A percentile compares a stretch with the other conserved stretches of the same genome.
Conservation (phyloP, 1,140 invertebrate genomes). For the Drosophila erecta region DNA sequence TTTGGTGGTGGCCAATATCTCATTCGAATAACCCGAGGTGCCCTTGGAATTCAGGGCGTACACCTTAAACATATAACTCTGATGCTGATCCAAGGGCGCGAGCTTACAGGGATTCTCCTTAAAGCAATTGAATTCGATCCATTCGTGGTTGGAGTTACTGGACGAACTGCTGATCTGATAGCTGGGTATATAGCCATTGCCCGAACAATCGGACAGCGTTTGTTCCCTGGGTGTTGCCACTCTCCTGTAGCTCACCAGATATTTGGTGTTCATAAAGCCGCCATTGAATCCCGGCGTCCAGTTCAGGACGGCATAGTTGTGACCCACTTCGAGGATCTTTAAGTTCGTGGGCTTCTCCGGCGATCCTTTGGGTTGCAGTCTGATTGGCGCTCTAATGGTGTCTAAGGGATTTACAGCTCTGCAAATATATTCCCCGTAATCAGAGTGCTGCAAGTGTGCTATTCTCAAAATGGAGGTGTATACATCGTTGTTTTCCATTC, state of each 20-base stretch:
- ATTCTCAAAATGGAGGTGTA: constrained; percentile 93
- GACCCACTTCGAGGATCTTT: constrained; percentile 89
- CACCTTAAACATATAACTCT: constrained; percentile 92
- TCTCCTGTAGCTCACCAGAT: constrained; percentile 91
- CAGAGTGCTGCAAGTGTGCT: constrained; percentile 89
- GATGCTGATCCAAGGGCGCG: constrained; percentile 92
- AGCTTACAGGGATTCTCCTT: constrained; percentile 95
- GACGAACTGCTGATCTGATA: constrained; percentile 53
- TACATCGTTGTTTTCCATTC: constrained; percentile 92
- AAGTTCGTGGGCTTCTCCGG: constrained; percentile 92
- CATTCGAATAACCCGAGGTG: constrained; percentile 93
- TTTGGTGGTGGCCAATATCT: constrained; percentile 90
- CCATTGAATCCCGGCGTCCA: constrained; percentile 96
- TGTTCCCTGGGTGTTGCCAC: constrained; percentile 86
- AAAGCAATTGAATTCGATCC: constrained; percentile 93
- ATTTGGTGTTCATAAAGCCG: constrained; percentile 92
- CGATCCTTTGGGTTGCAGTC: constrained; percentile 91
- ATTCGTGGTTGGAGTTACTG: constrained; percentile 86
- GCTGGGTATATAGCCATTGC: constrained; percentile 71
- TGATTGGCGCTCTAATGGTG: constrained; percentile 90
- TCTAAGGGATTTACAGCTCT: constrained; percentile 92
- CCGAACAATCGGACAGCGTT: constrained; percentile 87
- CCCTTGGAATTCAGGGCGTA: constrained; percentile 94
- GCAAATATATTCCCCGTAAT: constrained; percentile 96
- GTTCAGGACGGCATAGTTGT: constrained; percentile 90